phyloP scores from a whole-genome alignment of 2,797 vertebrate genomes.

The Anas capensis region DNA sequence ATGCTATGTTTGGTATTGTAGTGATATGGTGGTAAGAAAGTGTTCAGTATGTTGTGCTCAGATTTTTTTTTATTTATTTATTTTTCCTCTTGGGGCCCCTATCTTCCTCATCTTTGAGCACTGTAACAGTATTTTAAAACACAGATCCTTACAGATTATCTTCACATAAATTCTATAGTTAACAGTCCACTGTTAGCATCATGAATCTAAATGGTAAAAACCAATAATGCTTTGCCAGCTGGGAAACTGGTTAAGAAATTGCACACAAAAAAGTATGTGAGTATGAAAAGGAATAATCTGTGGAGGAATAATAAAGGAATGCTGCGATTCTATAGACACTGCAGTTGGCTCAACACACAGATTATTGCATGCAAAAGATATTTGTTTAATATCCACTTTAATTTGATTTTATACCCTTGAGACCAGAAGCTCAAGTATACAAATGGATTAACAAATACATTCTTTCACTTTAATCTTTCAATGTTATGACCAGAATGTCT shows the following conservation, averaged over 20 bases:
- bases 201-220: background rate
- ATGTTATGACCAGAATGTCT: background rate
- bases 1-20: background rate
- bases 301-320: background rate
- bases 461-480: background rate
- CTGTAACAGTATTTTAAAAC: background rate
- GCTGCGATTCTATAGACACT: background rate
- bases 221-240: background rate
- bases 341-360: background rate
- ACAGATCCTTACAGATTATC: background rate
- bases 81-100: background rate
- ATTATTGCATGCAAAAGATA: slow-evolving; percentile 4
- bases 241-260: background rate
- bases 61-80: background rate
- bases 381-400: slow-evolving; percentile 15
- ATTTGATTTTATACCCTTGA: slow-evolving; percentile 9
- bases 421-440: background rate
- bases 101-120: background rate
- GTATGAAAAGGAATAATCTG: background rate
- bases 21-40: background rate
- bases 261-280: background rate
- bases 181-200: background rate
- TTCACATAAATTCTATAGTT: background rate
- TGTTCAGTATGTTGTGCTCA: background rate
- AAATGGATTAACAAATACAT: slow-evolving; percentile 31